Percentiles rank a stretch among this genome's conserved stretches.
Conservation (phyloP, 2,888 invertebrate genomes). For the Rhagonycha fulva region DNA sequence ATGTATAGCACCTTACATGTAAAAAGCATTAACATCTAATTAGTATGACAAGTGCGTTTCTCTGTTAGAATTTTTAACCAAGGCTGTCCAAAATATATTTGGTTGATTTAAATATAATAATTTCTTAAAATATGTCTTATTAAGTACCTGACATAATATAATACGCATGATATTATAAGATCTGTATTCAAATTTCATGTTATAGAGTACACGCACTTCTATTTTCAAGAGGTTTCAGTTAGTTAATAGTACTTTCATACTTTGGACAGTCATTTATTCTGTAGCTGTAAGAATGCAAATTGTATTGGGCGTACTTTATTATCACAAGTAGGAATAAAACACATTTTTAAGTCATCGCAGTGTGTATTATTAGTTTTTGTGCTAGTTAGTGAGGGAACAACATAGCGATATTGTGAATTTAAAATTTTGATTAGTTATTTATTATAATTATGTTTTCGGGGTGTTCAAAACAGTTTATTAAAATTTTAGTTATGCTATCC, state of each 20-base stretch:
- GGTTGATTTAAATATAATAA: neutral
- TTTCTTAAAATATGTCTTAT: neutral
- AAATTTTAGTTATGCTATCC: conserved; percentile 43
- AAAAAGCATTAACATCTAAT: neutral
- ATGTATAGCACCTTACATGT: neutral
- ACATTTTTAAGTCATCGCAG: neutral
- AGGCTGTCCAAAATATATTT: neutral
- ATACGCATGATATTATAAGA: neutral
- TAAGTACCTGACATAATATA: neutral
- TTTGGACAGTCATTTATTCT: neutral
- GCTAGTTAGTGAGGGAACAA: neutral
- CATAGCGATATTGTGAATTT: neutral
- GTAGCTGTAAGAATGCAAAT: neutral
- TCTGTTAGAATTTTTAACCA: neutral
- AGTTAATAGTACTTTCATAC: neutral
- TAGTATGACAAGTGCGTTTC: neutral
- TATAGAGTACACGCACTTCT: neutral
- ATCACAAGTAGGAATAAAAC: neutral
- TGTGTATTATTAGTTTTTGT: neutral
- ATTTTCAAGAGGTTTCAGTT: neutral
- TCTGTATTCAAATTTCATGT: neutral
- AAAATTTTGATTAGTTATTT: neutral
- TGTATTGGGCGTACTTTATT: neutral
- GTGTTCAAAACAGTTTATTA: conserved; percentile 45
- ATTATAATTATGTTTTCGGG: conserved; percentile 47